A percentile compares a stretch with the other conserved stretches of the same genome.
Conservation (phyloP, 2,888 invertebrate species). For the Zaprionus bogoriensis region DNA sequence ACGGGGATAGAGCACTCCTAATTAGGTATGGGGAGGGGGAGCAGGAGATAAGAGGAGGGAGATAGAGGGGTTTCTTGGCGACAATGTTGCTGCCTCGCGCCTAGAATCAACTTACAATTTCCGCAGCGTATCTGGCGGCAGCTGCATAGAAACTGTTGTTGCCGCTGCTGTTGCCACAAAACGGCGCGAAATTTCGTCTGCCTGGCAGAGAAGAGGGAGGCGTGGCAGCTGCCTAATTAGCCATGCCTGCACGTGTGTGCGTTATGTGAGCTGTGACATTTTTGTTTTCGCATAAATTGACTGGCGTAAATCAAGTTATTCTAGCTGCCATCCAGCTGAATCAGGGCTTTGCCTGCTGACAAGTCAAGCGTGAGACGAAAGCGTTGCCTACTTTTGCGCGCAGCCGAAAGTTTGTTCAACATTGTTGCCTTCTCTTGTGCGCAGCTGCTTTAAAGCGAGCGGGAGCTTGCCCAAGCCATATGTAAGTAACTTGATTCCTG, state of each 20-base stretch:
- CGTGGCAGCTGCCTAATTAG: conserved; percentile 36
- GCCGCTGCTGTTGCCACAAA: conserved; percentile 14
- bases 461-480: too few relatives aligned
- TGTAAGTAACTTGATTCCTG: too few relatives aligned
- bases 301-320: conserved; percentile 55
- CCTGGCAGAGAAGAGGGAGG: background rate
- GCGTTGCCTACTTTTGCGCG: background rate
- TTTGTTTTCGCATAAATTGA: conserved; percentile 45
- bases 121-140: background rate
- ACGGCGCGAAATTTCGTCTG: conserved; percentile 7
- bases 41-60: background rate
- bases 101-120: background rate
- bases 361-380: background rate
- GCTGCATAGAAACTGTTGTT: conserved; percentile 11
- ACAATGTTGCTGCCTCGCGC: background rate
- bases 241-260: conserved; percentile 12
- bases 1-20: conserved; percentile 13
- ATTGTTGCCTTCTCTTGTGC: background rate
- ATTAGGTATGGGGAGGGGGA: conserved; percentile 13
- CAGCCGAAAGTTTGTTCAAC: too few relatives aligned
- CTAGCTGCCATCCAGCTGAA: background rate
- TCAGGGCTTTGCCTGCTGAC: background rate
- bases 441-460: background rate
- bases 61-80: background rate
- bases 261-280: conserved; percentile 4